Percentiles rank a stretch among this genome's conserved stretches.
Evolutionary conservation across 2,888 invertebrate genomes (phyloP).

Genomic region (Drosophila koepferae): DNA sequence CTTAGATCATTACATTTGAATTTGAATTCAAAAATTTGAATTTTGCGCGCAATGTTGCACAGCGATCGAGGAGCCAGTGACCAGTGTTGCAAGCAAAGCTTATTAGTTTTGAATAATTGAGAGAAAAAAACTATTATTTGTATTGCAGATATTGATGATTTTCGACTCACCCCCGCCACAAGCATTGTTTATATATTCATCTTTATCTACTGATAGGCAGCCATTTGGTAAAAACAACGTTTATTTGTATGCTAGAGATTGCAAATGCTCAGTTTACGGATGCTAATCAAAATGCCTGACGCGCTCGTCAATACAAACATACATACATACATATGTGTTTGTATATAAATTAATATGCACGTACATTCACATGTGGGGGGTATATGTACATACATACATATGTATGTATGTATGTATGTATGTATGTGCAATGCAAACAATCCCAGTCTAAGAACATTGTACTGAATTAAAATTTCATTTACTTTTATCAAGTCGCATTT

Average conservation of each 20-base stretch:
- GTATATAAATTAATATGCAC: neutral
- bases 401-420: neutral
- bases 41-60: constrained; percentile 26
- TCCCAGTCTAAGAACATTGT: constrained; percentile 45
- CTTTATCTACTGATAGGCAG: constrained; percentile 41
- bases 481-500: constrained; percentile 43
- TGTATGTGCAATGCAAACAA: constrained; percentile 17
- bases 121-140: neutral
- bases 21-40: constrained; percentile 27
- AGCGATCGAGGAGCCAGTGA: neutral
- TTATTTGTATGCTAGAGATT: constrained; percentile 38
- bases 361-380: neutral
- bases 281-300: constrained; percentile 62
- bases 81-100: constrained; percentile 25
- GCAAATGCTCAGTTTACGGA: constrained; percentile 38
- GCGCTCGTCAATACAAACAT: constrained; percentile 6
- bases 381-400: neutral
- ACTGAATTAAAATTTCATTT: constrained; percentile 61
- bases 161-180: neutral
- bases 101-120: neutral
- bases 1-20: neutral
- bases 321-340: neutral
- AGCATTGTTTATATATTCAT: constrained; percentile 32
- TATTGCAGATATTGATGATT: constrained; percentile 4
- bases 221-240: constrained; percentile 26